Evolutionary conservation across 2,888 invertebrate species (phyloP), one percentile per base, ranked within the genome.

Genomic region (Coleophora flavipennella): DNA sequence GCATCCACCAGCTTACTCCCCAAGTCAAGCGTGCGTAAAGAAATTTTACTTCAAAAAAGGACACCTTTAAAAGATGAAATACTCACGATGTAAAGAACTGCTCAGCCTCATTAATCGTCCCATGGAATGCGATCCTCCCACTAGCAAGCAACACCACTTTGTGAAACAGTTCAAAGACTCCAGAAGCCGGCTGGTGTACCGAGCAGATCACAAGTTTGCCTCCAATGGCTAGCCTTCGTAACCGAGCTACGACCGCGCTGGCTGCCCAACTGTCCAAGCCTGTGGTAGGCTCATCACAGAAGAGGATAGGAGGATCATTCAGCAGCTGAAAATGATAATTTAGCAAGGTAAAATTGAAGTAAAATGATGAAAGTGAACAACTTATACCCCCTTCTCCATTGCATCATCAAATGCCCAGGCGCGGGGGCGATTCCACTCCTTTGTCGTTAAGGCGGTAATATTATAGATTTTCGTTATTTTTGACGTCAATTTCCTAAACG

Each of bases 221-320:
- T 27, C 88, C 85, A 33, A 74, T 71, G 8, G 92, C 86, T 27
- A 92, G 81, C 49, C 86, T 86, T 31, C 88, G 84, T 26, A 94
- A 75, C 0, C 91, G 89, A 46, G 89, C 88, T 8, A 95, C 89
- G 0, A 97, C 93, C 11, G 90, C 89, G 46, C 90, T 90, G 0
- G 97, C 96, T 62, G 91, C 94, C 71, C 89, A 96, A 52, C 95
- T 95, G 72, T 97, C 97, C 38, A 97, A 73, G 0, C 97, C 96
- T 0, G 95, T 95, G 0, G 96, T 97, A 0, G 96, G 96, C 65
- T 97, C 97, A 62, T 97, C 97, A 67, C 96, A 96, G 76, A 97
- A 96, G 38, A 97, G 74, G 40, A 97, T 88, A 2, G 91, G 90
- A 1, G 97, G 97, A 64, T 97, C 94, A 38, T 92, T 95, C 39